Percentiles rank a stretch among this genome's conserved stretches.
These are phyloP conservation scores for Drosophila demipolita DNA, from an alignment of 2,888 invertebrate genomes.

Conservation along the genomic window DNA sequence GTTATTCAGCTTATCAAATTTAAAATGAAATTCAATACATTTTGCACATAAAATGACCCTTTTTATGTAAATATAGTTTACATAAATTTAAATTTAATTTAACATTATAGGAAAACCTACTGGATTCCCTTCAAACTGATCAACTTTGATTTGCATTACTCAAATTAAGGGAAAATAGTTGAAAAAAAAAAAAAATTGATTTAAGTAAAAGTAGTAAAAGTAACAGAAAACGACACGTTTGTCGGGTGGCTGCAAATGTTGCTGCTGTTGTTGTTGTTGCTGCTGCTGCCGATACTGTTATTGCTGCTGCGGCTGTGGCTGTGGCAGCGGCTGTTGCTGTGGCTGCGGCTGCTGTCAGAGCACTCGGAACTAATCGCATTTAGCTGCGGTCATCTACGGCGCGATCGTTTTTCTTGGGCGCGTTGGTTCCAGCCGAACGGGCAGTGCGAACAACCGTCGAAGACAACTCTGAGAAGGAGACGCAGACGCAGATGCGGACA, in stretches of 20 bases:
- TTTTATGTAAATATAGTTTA: not conserved
- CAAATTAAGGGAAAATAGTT: not conserved
- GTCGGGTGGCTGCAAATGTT: constrained; percentile 34
- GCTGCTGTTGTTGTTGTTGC: constrained; percentile 1
- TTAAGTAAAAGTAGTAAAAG: not conserved
- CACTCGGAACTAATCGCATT: constrained; percentile 83
- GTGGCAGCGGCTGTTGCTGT: not conserved
- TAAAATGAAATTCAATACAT: not conserved
- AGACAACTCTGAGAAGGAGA: constrained; percentile 14
- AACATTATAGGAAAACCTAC: not conserved
- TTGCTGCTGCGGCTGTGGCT: constrained; percentile 9
- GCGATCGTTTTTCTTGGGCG: constrained; percentile 73
- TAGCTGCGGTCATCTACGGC: constrained; percentile 83
- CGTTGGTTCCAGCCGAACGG: constrained; percentile 74
- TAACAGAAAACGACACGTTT: constrained; percentile 27
- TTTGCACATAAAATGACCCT: not conserved
- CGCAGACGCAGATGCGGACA: not conserved
- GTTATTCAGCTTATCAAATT: not conserved
- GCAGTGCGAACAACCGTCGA: constrained; percentile 36
- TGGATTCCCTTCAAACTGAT: not conserved
- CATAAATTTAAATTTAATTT: not conserved
- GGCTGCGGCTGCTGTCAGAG: constrained; percentile 66
- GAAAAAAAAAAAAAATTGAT: not conserved
- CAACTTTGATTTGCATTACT: not conserved
- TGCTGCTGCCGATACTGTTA: constrained; percentile 9